Base-by-base conservation (phyloP, 1,140 invertebrate species). In the Drosophila erecta region DNA sequence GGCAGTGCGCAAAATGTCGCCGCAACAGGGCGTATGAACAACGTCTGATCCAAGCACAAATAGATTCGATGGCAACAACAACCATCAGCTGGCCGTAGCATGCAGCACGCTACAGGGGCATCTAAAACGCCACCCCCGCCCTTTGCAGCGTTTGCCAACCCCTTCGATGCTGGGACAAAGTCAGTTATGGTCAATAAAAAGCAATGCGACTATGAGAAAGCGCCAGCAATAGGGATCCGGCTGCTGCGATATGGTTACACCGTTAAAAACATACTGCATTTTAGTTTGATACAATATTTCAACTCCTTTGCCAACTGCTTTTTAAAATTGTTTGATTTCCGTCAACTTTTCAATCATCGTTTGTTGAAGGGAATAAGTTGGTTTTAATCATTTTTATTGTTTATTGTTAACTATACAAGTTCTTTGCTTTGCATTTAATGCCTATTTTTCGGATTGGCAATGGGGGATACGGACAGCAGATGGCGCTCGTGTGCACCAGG, bases 121-220 rank as follows among this genome's bases (percentile, higher is more conserved):
- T 27, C 58, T 74, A 57, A 69, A 69, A 69, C 62, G 33, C 41
- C 50, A 22, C 30, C n/a, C 41, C 50, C 33, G 20, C n/a, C 15
- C 10, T 14, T 20, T 2, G 15, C 14, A 14, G 22, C 0, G 7
- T 43, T 14, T 44, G 12, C 22, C 4, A 56, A 24, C 40, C 17
- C 17, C 11, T 15, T 10, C 20, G 11, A 64, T 71, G 65, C 76
- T 53, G 75, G 75, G 79, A 89, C 84, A 89, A 89, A 89, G 84
- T 89, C 84, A 89, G 84, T 89, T 89, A 89, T 89, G 80, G 83
- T 83, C 84, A 89, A 89, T 89, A 89, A 89, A 89, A 89, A 84
- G 84, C 83, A 87, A 83, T 87, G 83, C 72, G 83, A 83, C 70
- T 79, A 81, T 81, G 83, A 79, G 69, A 41, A 61, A 57, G 20